phyloP scores from a whole-genome alignment of 1,140 invertebrate genomes.

The Mactra quadrangularis region DNA sequence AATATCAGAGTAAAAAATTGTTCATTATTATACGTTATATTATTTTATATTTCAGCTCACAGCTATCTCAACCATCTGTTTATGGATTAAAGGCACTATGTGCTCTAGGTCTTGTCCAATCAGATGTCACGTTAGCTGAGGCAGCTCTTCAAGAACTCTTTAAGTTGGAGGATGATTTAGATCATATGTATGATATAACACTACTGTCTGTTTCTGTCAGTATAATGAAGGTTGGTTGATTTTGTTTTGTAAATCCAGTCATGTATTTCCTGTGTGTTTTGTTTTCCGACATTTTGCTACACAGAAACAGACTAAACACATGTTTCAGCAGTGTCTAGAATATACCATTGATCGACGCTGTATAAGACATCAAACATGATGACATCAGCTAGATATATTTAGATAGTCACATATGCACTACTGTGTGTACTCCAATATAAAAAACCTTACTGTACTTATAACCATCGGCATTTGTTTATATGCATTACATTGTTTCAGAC shows the following conservation, averaged over 20 bases:
- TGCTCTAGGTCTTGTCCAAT: constrained; percentile 88
- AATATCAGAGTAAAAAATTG: too few species aligned
- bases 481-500: too few species aligned
- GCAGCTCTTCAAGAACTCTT: constrained; percentile 88
- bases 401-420: too few species aligned
- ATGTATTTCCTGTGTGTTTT: too few species aligned
- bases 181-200: constrained; percentile 54
- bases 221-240: constrained; percentile 9
- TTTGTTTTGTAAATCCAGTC: not conserved
- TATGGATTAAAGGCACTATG: constrained; percentile 88
- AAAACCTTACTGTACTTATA: too few species aligned
- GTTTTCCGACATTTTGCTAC: too few species aligned
- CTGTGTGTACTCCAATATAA: too few species aligned
- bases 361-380: too few species aligned
- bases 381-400: too few species aligned
- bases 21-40: too few species aligned
- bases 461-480: too few species aligned
- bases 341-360: not conserved
- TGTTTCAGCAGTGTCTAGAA: not conserved
- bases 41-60: constrained; percentile 80
- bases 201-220: constrained; percentile 35
- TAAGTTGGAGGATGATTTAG: constrained; percentile 29
- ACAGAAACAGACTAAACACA: too few species aligned
- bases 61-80: constrained; percentile 86
- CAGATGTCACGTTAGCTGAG: constrained; percentile 86